A percentile compares a stretch with the other conserved stretches of the same genome.
These are phyloP conservation scores for Gymnosoma rotundatum DNA, from an alignment of 2,888 invertebrate genomes.

Conservation along the genomic window DNA sequence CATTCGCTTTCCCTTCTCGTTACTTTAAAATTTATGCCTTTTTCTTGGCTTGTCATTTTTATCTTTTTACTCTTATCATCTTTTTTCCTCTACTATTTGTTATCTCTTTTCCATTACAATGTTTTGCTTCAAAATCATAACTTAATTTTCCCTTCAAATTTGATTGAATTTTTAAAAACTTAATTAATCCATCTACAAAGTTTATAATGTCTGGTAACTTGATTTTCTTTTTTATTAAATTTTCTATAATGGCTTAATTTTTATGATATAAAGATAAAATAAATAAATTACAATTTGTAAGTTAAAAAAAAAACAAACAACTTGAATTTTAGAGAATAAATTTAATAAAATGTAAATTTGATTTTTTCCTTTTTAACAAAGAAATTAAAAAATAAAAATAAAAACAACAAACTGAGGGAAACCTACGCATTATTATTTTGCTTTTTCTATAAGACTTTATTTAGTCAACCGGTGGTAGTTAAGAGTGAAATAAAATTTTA, in stretches of 20 bases:
- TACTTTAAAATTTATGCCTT: no score
- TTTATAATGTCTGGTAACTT: neutral
- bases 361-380: conserved; percentile 32
- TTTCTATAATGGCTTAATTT: conserved; percentile 17
- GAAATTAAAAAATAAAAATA: conserved; percentile 35
- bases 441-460: neutral
- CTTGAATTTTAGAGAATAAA: conserved; percentile 21
- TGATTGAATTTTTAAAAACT: no score
- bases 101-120: no score
- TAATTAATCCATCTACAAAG: no score
- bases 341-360: conserved; percentile 43
- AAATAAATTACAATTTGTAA: conserved; percentile 48
- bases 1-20: no score
- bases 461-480: conserved; percentile 9
- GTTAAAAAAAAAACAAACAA: conserved; percentile 12
- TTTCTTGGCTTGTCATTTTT: no score
- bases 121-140: no score
- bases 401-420: conserved; percentile 44
- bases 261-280: conserved; percentile 6
- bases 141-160: no score
- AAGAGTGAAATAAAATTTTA: conserved; percentile 16
- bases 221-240: neutral
- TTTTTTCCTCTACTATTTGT: no score
- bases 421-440: conserved; percentile 54
- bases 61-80: no score